Percentiles rank a stretch among this genome's conserved stretches.
Evolutionary conservation across 2,113 vertebrate species (phyloP).

Genomic region (Anseranas semipalmata): DNA sequence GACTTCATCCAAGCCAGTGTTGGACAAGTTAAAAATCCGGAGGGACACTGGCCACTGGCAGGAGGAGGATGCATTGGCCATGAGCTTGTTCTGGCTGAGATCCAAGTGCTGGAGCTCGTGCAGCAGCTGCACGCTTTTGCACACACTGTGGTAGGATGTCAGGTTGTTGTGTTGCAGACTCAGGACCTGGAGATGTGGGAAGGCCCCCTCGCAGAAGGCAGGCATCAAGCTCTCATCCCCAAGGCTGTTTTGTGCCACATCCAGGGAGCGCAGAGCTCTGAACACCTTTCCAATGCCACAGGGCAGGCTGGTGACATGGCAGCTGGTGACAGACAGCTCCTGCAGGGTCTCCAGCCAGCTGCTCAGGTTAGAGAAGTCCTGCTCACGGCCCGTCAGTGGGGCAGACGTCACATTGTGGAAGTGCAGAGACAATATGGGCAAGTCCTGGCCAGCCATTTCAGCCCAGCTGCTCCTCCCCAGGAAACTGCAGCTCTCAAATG

Average conservation of each 20-base stretch:
- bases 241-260: conserved; percentile 71
- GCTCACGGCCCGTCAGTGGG: neutral
- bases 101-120: conserved; percentile 18
- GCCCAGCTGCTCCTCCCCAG: neutral
- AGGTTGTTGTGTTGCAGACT: conserved; percentile 52
- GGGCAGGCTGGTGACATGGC: conserved; percentile 29
- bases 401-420: conserved; percentile 58
- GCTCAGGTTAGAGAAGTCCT: conserved; percentile 33
- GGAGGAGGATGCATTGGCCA: neutral
- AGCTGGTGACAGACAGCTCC: conserved; percentile 54
- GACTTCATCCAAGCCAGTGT: conserved; percentile 44
- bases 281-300: conserved; percentile 53
- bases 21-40: conserved; percentile 62
- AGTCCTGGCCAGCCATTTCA: accelerated
- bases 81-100: conserved; percentile 75
- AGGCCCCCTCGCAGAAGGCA: conserved; percentile 64
- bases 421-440: conserved; percentile 52
- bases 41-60: conserved; percentile 72
- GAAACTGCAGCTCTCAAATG: conserved; percentile 63
- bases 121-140: conserved; percentile 5
- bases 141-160: conserved; percentile 40
- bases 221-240: neutral
- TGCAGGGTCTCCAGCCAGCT: conserved; percentile 64
- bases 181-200: conserved; percentile 64
- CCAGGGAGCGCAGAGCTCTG: conserved; percentile 43